phyloP scores from a whole-genome alignment of 1,140 invertebrate genomes.

The Neodiprion lecontei region DNA sequence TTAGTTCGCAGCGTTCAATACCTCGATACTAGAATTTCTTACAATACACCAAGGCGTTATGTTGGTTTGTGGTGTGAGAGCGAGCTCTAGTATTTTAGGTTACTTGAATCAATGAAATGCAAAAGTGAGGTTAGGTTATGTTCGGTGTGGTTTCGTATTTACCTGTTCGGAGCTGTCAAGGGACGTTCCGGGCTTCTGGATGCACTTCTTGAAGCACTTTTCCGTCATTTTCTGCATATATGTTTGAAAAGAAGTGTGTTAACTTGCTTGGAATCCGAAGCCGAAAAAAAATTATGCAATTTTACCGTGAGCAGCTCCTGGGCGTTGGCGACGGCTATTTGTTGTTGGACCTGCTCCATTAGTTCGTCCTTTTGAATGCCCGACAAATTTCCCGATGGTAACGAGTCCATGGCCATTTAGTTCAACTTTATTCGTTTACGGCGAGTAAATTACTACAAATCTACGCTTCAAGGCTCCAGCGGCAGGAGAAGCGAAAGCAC shows the following conservation, averaged over 20 bases:
- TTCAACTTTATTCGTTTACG: neutral
- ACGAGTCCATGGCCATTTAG: constrained; percentile 38
- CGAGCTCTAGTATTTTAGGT: no score
- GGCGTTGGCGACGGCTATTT: constrained; percentile 93
- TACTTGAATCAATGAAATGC: neutral
- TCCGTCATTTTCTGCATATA: constrained; percentile 91
- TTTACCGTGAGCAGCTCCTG: constrained; percentile 89
- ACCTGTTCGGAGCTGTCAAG: constrained; percentile 92
- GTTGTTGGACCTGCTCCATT: constrained; percentile 95
- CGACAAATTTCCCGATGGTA: constrained; percentile 53
- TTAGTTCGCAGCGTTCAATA: no score
- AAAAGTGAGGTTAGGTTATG: constrained; percentile 13
- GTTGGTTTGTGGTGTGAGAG: no score
- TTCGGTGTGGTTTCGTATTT: constrained; percentile 36
- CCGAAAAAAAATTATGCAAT: constrained; percentile 35
- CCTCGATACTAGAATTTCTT: no score
- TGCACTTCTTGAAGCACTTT: constrained; percentile 97
- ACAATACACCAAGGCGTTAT: no score
- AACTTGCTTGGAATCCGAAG: constrained; percentile 17
- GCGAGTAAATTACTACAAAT: neutral
- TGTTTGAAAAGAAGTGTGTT: constrained; percentile 30
- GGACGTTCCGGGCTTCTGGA: constrained; percentile 87
- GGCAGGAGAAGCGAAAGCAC: constrained; percentile 9
- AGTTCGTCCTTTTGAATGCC: constrained; percentile 85
- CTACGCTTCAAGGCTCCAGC: neutral